These are phyloP conservation scores for Drosophila suzukii DNA, from an alignment of 1,140 invertebrate species.

Conservation along the genomic window DNA sequence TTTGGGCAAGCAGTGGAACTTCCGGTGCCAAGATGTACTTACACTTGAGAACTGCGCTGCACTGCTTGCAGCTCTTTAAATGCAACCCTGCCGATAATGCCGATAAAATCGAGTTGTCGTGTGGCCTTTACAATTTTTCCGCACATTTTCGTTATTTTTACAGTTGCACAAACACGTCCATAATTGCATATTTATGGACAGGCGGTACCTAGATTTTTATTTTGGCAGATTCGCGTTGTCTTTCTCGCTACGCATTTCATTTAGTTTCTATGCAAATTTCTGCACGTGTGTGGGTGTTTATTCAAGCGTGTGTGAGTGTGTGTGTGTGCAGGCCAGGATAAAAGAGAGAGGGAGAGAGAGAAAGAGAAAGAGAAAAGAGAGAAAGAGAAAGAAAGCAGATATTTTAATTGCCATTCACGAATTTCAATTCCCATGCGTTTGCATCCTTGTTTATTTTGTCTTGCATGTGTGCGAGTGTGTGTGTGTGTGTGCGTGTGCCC, in stretches of 20 bases:
- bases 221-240: conserved; percentile 58
- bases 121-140: background rate
- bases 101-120: conserved; percentile 8
- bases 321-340: conserved; percentile 15
- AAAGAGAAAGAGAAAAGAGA: conserved; percentile 12
- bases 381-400: conserved; percentile 61
- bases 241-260: conserved; percentile 58
- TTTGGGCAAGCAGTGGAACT: conserved; percentile 5
- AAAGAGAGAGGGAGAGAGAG: conserved; percentile 33
- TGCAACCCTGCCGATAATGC: conserved; percentile 16
- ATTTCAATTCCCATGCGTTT: conserved; percentile 68
- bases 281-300: conserved; percentile 32
- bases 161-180: conserved; percentile 34
- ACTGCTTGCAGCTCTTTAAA: conserved; percentile 15
- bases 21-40: conserved; percentile 1
- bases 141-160: background rate
- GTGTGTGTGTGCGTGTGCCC: background rate
- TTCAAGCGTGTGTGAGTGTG: conserved; percentile 17
- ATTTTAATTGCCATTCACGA: conserved; percentile 74
- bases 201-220: conserved; percentile 27
- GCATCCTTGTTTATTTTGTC: conserved; percentile 27
- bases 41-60: background rate
- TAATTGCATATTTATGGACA: conserved; percentile 65
- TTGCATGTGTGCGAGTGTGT: conserved; percentile 14
- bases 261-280: conserved; percentile 65